phyloP scores from a whole-genome alignment of 2,113 vertebrate genomes.

The Spea bombifrons region DNA sequence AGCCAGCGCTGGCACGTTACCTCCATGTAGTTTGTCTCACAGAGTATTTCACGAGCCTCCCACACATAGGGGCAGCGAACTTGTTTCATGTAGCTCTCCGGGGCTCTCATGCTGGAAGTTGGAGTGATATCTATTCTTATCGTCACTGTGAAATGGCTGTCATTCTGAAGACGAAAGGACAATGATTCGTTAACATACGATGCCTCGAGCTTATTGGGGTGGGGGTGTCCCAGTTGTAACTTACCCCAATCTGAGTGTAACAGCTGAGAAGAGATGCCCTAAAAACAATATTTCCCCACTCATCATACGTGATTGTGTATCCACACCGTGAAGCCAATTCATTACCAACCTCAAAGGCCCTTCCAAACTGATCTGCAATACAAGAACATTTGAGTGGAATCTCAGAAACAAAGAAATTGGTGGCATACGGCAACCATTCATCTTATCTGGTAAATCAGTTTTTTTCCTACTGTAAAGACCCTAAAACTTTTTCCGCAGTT shows the following conservation, averaged over 20 bases:
- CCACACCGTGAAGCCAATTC: slow-evolving; percentile 53
- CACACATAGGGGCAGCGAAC: slow-evolving; percentile 43
- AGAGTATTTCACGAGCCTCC: slow-evolving; percentile 52
- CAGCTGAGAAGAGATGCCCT: slow-evolving; percentile 56
- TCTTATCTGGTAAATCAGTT: too few relatives aligned
- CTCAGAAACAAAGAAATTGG: not conserved
- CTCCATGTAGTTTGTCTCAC: slow-evolving; percentile 61
- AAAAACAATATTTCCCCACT: slow-evolving; percentile 42
- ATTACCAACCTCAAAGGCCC: slow-evolving; percentile 47
- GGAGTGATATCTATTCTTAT: slow-evolving; percentile 37
- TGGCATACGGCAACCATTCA: too few relatives aligned
- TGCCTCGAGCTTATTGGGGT: too few relatives aligned
- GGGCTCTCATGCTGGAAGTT: slow-evolving; percentile 41
- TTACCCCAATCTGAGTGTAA: slow-evolving; percentile 49
- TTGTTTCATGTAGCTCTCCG: slow-evolving; percentile 42
- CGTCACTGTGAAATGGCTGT: slow-evolving; percentile 48
- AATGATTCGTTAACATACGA: not conserved
- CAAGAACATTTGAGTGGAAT: not conserved
- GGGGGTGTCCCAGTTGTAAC: not conserved
- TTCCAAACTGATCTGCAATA: slow-evolving; percentile 50
- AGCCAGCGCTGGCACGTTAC: slow-evolving; percentile 36
- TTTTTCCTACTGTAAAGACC: too few relatives aligned
- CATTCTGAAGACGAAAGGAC: slow-evolving; percentile 47
- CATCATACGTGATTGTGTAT: slow-evolving; percentile 44
- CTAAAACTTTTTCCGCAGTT: too few relatives aligned